These are phyloP conservation scores for Yoshiicerus persimilis DNA, from an alignment of 1,140 invertebrate species.

Conservation along the genomic window DNA sequence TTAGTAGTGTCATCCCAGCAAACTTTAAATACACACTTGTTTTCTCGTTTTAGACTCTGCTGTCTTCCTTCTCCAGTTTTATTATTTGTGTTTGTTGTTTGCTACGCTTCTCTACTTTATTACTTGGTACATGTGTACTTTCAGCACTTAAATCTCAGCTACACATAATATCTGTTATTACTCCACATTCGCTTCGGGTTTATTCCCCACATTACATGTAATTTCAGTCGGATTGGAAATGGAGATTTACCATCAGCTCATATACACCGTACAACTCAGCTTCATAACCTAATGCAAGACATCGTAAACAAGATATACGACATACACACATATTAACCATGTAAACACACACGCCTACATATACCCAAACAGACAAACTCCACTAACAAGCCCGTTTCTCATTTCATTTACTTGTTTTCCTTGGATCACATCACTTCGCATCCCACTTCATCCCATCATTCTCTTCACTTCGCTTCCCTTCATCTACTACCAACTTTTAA, in stretches of 20 bases:
- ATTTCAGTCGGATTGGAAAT: slow-evolving; percentile 8
- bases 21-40: not conserved
- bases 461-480: not conserved
- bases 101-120: not conserved
- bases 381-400: not conserved
- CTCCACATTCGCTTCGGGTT: not conserved
- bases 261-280: not conserved
- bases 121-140: not conserved
- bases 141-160: not conserved
- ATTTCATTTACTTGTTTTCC: not conserved
- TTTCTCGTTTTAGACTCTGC: not conserved
- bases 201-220: not conserved
- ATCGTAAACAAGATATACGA: not conserved
- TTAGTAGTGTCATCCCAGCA: not conserved
- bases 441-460: not conserved
- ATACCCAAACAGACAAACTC: not conserved
- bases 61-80: not conserved
- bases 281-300: not conserved
- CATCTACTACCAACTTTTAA: not conserved
- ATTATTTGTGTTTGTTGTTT: not conserved
- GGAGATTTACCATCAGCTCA: not conserved
- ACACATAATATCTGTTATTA: not conserved
- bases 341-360: not conserved
- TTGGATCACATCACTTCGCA: not conserved
- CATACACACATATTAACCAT: not conserved